Base-by-base conservation (phyloP, 2,888 invertebrate species). In the Chloroclysta siterata region DNA sequence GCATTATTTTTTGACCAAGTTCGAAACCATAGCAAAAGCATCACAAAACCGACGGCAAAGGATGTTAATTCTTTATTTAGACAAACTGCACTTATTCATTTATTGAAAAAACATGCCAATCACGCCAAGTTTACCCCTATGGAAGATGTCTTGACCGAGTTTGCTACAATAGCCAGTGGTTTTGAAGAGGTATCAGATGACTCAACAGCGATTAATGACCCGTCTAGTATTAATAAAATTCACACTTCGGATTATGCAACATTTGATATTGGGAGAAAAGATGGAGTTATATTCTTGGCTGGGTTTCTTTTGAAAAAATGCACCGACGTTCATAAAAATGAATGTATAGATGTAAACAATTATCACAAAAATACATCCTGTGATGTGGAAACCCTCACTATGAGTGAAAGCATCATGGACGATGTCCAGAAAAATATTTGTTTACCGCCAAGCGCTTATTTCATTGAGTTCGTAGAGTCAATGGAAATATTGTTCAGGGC, bases 401-500 rank as follows among this genome's bases (percentile, higher is more conserved):
- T 68, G 50, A 55, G 69, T 48, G 60, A 69, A 55, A 53, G 62
- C 28, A 65, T 71, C 10, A 60, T 63, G 39, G 39, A 57, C n/a
- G 66, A 68, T 33, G 60, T 65, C 14, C 47, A 53, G 13, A 53
- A 63, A 42, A 53, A 55, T 51, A 28, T 65, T 44, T 69, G 69
- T 53, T 39, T 55, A 8, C 48, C 62, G 7, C 70, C 68, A 10
- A 65, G 56, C 41, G 22, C 51, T 28, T 53, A 53, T n/a, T 65
- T 67, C 14, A 65, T 71, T 29, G 69, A 67, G 48, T 62, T 69
- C 47, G 60, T 71, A 10, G 69, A 71, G 62, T 57, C 62, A 33
- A 58, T 71, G 71, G 71, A 71, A 62, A 63, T 69, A 10, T 41
- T 46, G 47, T 71, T 71, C 14, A 65, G 65, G 46, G 46, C 61